Conservation (phyloP, 2,888 invertebrate genomes). For the Cinara cedri region DNA sequence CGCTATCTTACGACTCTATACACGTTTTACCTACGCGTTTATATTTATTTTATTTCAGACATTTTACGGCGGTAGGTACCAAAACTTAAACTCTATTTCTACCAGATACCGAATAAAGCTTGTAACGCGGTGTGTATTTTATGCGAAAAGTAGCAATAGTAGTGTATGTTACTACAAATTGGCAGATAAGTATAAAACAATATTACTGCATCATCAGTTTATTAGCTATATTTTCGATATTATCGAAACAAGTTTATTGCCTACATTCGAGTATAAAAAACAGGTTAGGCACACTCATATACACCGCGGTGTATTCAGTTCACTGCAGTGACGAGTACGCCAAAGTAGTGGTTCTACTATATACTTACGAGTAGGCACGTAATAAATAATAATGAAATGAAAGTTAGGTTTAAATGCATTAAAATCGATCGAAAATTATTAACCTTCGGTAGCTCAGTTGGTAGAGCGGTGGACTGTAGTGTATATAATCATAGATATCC, state of each 20-base stretch:
- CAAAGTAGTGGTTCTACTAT: too few species aligned
- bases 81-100: too few species aligned
- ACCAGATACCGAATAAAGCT: too few species aligned
- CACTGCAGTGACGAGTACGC: not conserved
- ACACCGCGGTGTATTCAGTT: not conserved
- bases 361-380: not conserved
- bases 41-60: slow-evolving; percentile 1
- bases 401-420: not conserved
- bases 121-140: not conserved
- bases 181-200: too few species aligned
- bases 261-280: too few species aligned
- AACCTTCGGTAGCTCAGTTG: slow-evolving; percentile 61
- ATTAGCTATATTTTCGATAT: too few species aligned
- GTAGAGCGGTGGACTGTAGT: slow-evolving; percentile 62
- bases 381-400: not conserved
- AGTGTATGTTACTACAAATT: not conserved
- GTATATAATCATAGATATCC: slow-evolving; percentile 59
- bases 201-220: too few species aligned
- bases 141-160: not conserved
- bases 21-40: not conserved
- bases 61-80: not conserved
- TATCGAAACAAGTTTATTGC: too few species aligned
- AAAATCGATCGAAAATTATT: not conserved
- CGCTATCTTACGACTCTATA: not conserved
- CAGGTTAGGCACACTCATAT: too few species aligned